Base-by-base conservation (phyloP, 2,888 invertebrate species). In the Aphrophora alni region DNA sequence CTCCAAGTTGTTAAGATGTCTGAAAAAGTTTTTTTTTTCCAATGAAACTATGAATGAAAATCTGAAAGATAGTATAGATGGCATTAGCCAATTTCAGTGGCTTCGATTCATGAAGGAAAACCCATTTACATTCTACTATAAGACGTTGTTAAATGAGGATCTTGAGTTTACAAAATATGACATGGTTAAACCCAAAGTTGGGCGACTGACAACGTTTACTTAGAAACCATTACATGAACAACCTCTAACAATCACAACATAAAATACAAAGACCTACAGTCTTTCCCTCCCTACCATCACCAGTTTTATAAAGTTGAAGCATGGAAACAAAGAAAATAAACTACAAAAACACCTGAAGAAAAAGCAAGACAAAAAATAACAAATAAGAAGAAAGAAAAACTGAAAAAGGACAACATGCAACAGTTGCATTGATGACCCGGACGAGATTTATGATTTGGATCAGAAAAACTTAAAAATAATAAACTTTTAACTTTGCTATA, bases 61-160 rank as follows among this genome's bases (percentile, higher is more conserved):
- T 17, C 44, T 78, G n/a, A 72, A 78, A 73, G 78, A 44, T 38
- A 12, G 38, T 38, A 51, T 44, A n/a, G 51, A 38, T 51, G 72
- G 71, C 8, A 78, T 44, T 2, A 78, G 78, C 51, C 27, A 80
- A 80, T 76, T 80, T 72, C 80, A 80, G 59, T 80, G 71, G 75
- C 44, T 80, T 80, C 70, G 80, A 14, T 80, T 76, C 21, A 71
- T 33, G 26, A 80, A 79, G 27, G 25, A 38, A 38, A 26, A 75
- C 28, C 80, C 80, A 68, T 38, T 80, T 17, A 76, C 75, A 7
- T 26, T 80, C 17, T 24, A 14, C 27, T 80, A 80, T 38, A 80
- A 80, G 69, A 21, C 25, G 27, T 80, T 71, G n/a, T 27, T 76
- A 21, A 69, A 80, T 51, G 72, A 80, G 25, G 68, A 51, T 26